Base-by-base conservation (phyloP, 2,797 vertebrate genomes). In the Bothrops alternatus region DNA sequence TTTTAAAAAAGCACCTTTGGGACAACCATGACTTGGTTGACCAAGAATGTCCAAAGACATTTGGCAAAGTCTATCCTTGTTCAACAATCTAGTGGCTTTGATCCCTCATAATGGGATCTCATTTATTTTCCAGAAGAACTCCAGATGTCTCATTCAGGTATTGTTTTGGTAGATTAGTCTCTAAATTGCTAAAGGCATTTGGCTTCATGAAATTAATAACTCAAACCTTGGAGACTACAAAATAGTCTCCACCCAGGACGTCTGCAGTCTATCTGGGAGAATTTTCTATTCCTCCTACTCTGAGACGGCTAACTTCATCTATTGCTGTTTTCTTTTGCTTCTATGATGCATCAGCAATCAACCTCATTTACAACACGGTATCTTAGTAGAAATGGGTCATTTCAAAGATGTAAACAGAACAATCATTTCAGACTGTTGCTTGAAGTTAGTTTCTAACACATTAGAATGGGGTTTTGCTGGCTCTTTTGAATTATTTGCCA, bases 391-490 rank as follows among this genome's bases (percentile, higher is more conserved):
- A 56, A 56, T 87, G 86, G 86, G 18, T 56, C 18, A 37, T 87
- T 57, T 87, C 55, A n/a, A 37, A 37, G 56, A n/a, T 20, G 37
- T 58, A 37, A 57, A 23, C 18, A 37, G 50, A 56, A 37, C 10
- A 87, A n/a, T 87, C 61, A 90, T 56, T 61, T 91, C 10, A 2
- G 47, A 73, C 32, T 90, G 93, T 92, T 78, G 91, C 10, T 92
- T 94, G 91, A 88, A 93, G 93, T 87, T 2, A 91, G 94, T 86
- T 93, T 92, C 61, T 95, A 28, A 92, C 91, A 92, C 11, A 47
- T 95, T 90, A 42, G 5, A 90, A 87, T 89, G 91, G 60, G 16
- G 2, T n/a, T n/a, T 55, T 86, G 53, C 53, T 87, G 55, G 55
- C 20, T 25, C 5, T 85, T 53, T 47, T 91, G 4, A 69, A 32